Evolutionary conservation across 1,140 invertebrate species (phyloP).

Genomic region (Microplitis mediator): DNA sequence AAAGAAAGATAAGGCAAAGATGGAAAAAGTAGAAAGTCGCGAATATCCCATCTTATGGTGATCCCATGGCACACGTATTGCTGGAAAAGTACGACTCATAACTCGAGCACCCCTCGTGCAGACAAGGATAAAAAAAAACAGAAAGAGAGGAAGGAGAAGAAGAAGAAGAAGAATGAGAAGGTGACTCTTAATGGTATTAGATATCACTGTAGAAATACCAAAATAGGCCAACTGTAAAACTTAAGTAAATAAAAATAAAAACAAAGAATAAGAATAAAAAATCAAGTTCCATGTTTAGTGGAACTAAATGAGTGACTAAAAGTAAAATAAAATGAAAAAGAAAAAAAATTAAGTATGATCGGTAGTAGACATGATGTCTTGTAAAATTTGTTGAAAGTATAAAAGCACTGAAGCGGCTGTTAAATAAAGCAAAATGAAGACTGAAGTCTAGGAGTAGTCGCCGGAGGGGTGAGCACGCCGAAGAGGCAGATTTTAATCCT

Average conservation of each 20-base stretch:
- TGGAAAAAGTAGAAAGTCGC: conserved; percentile 5
- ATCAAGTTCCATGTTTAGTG: neutral
- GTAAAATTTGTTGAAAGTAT: conserved; percentile 3
- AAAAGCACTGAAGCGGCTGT: conserved; percentile 6
- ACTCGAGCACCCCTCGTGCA: conserved; percentile 7
- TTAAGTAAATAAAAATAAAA: neutral
- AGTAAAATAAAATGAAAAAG: neutral
- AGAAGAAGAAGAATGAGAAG: neutral
- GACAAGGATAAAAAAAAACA: neutral
- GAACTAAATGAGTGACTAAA: neutral
- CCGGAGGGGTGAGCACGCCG: conserved; percentile 35
- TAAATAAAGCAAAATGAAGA: conserved; percentile 20
- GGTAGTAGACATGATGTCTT: neutral
- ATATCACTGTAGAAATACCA: conserved; percentile 9
- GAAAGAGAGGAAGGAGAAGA: neutral
- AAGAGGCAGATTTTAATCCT: conserved; percentile 62
- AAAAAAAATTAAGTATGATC: neutral
- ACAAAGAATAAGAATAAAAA: neutral
- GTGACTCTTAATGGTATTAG: conserved; percentile 25
- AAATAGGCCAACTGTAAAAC: conserved; percentile 4
- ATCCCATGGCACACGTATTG: conserved; percentile 30
- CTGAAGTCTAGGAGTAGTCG: conserved; percentile 22
- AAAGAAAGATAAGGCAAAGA: conserved; percentile 15
- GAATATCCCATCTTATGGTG: conserved; percentile 32
- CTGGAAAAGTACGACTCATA: conserved; percentile 22